A percentile compares a stretch with the other conserved stretches of the same genome.
These are phyloP conservation scores for Lophius piscatorius DNA, from an alignment of 2,113 vertebrate genomes.

Conservation along the genomic window DNA sequence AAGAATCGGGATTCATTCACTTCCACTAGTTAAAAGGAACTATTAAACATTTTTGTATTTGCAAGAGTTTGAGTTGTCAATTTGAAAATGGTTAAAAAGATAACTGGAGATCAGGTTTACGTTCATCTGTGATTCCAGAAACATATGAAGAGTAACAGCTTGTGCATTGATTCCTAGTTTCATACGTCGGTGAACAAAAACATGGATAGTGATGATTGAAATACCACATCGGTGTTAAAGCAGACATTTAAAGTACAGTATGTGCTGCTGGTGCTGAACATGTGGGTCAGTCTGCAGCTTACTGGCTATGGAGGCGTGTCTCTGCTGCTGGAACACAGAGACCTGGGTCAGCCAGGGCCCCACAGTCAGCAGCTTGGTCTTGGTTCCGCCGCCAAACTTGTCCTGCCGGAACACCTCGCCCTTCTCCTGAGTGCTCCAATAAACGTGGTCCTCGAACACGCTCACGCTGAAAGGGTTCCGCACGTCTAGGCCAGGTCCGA, in stretches of 20 bases:
- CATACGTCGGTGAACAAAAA: too few species aligned
- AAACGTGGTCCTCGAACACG: conserved; percentile 77
- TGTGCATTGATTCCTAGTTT: too few species aligned
- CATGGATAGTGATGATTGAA: too few species aligned
- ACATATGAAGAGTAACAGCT: too few species aligned
- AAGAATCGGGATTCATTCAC: background rate
- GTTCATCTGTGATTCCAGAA: too few species aligned
- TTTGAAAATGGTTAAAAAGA: too few species aligned
- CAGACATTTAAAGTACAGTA: too few species aligned
- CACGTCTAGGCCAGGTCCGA: conserved; percentile 38
- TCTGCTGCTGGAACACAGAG: conserved; percentile 76
- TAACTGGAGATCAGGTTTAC: too few species aligned
- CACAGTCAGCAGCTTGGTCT: conserved; percentile 70
- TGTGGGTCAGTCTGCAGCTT: conserved; percentile 37
- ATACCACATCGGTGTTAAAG: too few species aligned
- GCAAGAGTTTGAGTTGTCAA: too few species aligned
- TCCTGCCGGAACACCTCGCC: conserved; percentile 78
- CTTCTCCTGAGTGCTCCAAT: conserved; percentile 78
- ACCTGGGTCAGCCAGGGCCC: conserved; percentile 78
- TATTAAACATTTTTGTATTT: too few species aligned
- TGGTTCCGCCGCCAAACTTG: conserved; percentile 72
- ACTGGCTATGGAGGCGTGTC: conserved; percentile 73
- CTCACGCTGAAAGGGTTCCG: conserved; percentile 74
- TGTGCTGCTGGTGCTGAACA: too few species aligned
- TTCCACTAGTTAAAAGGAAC: background rate